A percentile compares a stretch with the other conserved stretches of the same genome.
Evolutionary conservation across 1,140 invertebrate species (phyloP).

Genomic region (Cyclina sinensis): DNA sequence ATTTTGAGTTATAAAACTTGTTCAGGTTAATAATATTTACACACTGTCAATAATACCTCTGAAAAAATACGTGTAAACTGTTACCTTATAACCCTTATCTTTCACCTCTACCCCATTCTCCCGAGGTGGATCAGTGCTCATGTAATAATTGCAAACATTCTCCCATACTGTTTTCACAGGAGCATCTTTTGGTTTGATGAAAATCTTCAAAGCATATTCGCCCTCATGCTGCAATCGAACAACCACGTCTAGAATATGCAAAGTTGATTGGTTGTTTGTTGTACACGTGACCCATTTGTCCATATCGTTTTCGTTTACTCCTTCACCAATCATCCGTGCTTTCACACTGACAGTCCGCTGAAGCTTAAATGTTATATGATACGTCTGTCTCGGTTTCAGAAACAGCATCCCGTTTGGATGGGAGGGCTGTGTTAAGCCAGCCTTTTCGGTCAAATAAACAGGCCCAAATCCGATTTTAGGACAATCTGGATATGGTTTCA

Average conservation of each 20-base stretch:
- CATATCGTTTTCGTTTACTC: slow-evolving; percentile 7
- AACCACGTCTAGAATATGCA: slow-evolving; percentile 27
- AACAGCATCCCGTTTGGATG: slow-evolving; percentile 61
- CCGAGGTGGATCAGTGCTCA: slow-evolving; percentile 58
- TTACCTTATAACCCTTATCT: slow-evolving; percentile 56
- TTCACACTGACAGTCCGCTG: slow-evolving; percentile 13
- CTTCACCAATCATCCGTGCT: slow-evolving; percentile 28
- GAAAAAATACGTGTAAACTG: too few relatives aligned
- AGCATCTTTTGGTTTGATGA: background rate
- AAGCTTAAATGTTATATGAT: slow-evolving; percentile 57
- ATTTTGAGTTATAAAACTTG: too few relatives aligned
- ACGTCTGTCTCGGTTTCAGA: slow-evolving; percentile 40
- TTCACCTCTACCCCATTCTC: slow-evolving; percentile 33
- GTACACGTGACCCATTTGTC: slow-evolving; percentile 47
- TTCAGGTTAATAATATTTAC: too few relatives aligned
- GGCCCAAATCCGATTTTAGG: slow-evolving; percentile 61
- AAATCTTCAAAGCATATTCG: slow-evolving; percentile 55
- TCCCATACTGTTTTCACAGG: background rate
- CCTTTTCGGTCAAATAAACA: slow-evolving; percentile 46
- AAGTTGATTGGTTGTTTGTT: slow-evolving; percentile 55
- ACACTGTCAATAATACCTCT: too few relatives aligned
- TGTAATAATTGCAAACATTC: slow-evolving; percentile 64
- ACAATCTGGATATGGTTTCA: slow-evolving; percentile 53
- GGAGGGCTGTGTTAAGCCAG: slow-evolving; percentile 35
- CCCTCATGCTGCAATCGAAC: slow-evolving; percentile 46